phyloP scores from a whole-genome alignment of 2,888 invertebrate species.

The Cheiracanthium punctorium region DNA sequence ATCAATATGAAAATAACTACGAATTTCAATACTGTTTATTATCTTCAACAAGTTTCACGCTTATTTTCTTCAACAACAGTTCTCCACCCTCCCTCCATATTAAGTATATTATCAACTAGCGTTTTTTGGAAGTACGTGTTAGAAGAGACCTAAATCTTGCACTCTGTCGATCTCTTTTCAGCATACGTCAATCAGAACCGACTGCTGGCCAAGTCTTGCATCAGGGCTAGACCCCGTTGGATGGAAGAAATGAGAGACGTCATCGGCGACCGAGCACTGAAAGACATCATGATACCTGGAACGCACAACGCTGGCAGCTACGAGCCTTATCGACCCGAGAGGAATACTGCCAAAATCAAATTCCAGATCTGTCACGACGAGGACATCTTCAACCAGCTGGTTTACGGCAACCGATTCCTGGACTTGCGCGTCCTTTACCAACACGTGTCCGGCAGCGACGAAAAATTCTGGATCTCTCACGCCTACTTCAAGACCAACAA shows the following conservation, averaged over 20 bases:
- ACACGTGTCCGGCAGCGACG: slow-evolving; percentile 52
- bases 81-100: too few relatives aligned
- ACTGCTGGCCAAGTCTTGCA: slow-evolving; percentile 62
- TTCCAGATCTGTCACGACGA: slow-evolving; percentile 82
- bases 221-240: slow-evolving; percentile 60
- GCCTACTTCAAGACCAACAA: slow-evolving; percentile 71
- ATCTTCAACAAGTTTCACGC: too few relatives aligned
- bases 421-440: slow-evolving; percentile 71
- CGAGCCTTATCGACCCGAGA: slow-evolving; percentile 77
- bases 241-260: slow-evolving; percentile 58
- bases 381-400: slow-evolving; percentile 87
- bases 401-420: slow-evolving; percentile 83
- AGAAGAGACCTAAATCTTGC: too few relatives aligned
- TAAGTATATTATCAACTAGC: too few relatives aligned
- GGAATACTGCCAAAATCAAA: slow-evolving; percentile 53
- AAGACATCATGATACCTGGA: slow-evolving; percentile 82
- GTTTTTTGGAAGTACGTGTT: too few relatives aligned
- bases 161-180: background rate
- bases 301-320: slow-evolving; percentile 84
- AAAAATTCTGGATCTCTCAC: slow-evolving; percentile 73
- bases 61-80: too few relatives aligned
- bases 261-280: slow-evolving; percentile 80
- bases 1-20: too few relatives aligned
- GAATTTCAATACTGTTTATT: too few relatives aligned
- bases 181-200: slow-evolving; percentile 56